These are phyloP conservation scores for Mirounga angustirostris DNA, from an alignment of 2,113 vertebrate genomes.

Conservation along the genomic window DNA sequence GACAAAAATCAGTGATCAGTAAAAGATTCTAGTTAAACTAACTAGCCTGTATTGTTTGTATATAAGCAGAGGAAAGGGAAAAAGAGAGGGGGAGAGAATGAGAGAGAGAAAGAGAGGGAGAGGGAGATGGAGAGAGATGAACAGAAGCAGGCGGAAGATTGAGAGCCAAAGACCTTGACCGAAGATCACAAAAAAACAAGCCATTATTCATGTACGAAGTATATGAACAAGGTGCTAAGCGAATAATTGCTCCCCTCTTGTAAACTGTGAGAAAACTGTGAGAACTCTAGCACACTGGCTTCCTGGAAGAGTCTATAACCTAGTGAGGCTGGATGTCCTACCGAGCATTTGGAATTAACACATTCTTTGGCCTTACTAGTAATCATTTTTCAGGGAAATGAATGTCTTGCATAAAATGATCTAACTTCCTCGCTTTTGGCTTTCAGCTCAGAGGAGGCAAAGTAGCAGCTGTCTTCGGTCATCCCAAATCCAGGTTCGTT, in stretches of 20 bases:
- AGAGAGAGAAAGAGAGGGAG: too few relatives aligned
- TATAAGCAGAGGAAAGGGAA: not conserved
- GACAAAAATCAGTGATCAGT: conserved; percentile 8
- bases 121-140: too few relatives aligned
- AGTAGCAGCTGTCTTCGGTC: not conserved
- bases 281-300: not conserved
- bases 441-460: not conserved
- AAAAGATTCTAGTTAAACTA: not conserved
- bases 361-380: not conserved
- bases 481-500: not conserved
- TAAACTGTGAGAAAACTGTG: not conserved
- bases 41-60: not conserved
- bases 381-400: conserved; percentile 39
- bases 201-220: not conserved
- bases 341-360: not conserved
- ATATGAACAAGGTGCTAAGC: not conserved
- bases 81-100: not conserved
- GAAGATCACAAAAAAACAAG: not conserved
- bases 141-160: not conserved
- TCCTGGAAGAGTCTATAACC: not conserved
- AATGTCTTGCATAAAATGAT: not conserved
- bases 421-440: not conserved
- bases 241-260: not conserved
- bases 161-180: not conserved
- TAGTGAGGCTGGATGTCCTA: not conserved